phyloP scores from a whole-genome alignment of 2,113 vertebrate genomes.

The Pomatorhinus ruficollis region DNA sequence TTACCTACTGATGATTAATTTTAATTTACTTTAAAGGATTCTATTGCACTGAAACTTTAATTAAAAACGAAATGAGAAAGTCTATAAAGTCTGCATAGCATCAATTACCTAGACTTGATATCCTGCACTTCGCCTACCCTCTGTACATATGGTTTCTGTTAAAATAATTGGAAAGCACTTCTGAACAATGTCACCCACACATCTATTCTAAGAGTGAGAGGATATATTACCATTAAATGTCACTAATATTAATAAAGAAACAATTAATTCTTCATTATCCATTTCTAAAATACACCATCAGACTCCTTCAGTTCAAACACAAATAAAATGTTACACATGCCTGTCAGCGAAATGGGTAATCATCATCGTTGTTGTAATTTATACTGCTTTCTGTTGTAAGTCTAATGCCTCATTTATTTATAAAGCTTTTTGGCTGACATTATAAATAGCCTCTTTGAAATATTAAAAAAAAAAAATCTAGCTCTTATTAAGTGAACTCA shows the following conservation, averaged over 20 bases:
- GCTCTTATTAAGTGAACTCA: not conserved
- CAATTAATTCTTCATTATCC: conserved; percentile 67
- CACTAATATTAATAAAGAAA: conserved; percentile 71
- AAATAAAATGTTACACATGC: conserved; percentile 54
- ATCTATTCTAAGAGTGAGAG: conserved; percentile 58
- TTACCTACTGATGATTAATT: conserved; percentile 66
- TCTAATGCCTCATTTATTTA: conserved; percentile 45
- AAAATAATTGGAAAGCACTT: conserved; percentile 64
- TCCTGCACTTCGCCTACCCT: conserved; percentile 28
- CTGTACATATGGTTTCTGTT: conserved; percentile 73
- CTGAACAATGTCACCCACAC: conserved; percentile 76
- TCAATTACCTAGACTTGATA: conserved; percentile 50
- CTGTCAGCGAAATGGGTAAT: conserved; percentile 53
- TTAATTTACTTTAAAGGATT: conserved; percentile 71
- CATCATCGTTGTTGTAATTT: conserved; percentile 32
- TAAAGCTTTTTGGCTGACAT: conserved; percentile 42
- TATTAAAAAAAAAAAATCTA: not conserved
- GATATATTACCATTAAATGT: conserved; percentile 69
- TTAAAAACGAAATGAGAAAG: conserved; percentile 63
- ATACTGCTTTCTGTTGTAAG: conserved; percentile 29
- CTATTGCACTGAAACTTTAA: conserved; percentile 65
- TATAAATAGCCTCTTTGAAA: conserved; percentile 36
- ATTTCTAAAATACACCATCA: conserved; percentile 57
- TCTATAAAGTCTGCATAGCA: conserved; percentile 63
- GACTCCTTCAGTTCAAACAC: conserved; percentile 35